A percentile compares a stretch with the other conserved stretches of the same genome.
Conservation (phyloP, 2,113 vertebrate genomes). For the Pelvicachromis taeniatus region DNA sequence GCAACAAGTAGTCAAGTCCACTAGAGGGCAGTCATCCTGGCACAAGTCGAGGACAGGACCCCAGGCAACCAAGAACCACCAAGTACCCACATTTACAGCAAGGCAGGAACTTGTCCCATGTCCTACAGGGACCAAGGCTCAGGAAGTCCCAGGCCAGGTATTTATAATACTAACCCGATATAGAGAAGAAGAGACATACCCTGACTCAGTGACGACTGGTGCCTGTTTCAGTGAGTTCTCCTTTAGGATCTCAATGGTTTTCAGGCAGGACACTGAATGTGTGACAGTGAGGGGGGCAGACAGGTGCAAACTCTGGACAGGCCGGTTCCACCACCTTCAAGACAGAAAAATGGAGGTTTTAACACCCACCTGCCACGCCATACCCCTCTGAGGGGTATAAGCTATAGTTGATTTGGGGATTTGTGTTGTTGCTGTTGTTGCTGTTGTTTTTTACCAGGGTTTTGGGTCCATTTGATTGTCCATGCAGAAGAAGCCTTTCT, state of each 20-base stretch:
- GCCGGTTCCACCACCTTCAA: constrained; percentile 87
- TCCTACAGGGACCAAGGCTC: neutral
- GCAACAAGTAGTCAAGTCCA: neutral
- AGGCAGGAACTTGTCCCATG: neutral
- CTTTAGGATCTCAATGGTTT: constrained; percentile 80
- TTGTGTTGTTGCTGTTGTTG: fast-evolving
- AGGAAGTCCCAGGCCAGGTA: neutral
- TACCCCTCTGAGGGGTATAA: neutral
- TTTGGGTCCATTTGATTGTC: constrained; percentile 67
- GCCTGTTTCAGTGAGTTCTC: constrained; percentile 87
- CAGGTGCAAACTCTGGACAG: constrained; percentile 79
- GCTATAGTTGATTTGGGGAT: neutral
- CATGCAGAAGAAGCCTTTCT: constrained; percentile 84
- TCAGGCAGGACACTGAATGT: constrained; percentile 80
- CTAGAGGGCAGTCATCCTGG: neutral
- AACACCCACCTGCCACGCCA: fast-evolving
- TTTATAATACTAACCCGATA: too few species aligned
- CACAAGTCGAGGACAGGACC: neutral
- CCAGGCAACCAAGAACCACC: neutral
- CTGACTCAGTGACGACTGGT: constrained; percentile 82
- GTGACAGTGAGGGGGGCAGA: constrained; percentile 80
- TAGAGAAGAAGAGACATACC: constrained; percentile 58
- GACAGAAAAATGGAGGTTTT: fast-evolving
- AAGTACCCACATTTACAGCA: neutral
- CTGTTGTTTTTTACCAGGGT: constrained; percentile 77